Evolutionary conservation across 2,797 vertebrate genomes (phyloP), one percentile per base, ranked within the genome.

Genomic region (Lates japonicus): DNA sequence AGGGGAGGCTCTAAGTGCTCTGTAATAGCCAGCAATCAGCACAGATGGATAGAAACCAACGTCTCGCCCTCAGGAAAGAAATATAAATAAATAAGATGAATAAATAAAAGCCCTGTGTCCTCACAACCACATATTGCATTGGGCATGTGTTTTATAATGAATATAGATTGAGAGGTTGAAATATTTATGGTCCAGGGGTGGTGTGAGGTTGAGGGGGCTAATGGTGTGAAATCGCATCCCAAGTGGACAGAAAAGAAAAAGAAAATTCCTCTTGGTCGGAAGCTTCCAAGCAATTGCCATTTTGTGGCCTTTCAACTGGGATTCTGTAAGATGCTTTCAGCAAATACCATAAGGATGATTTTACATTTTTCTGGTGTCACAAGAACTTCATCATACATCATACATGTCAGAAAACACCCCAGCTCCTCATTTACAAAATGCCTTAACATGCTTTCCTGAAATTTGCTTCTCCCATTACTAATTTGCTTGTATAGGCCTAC

Each of bases 31-130:
- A 85, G 80, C 86, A 94, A 95, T 95, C 94, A 95, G 92, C 91
- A 82, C 78, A 93, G 78, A 93, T 93, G 92, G 93, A 93, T 87
- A 93, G 90, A 92, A 93, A 93, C 92, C 90, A 92, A 93, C 81
- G 76, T 90, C 90, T 90, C 72, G 87, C 93, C 94, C 91, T 86
- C 86, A 95, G 89, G 84, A 94, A 93, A 91, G 86, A 94, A 92
- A 94, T 94, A 95, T 95, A 95, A 95, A 95, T 94, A 95, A 95
- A 95, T 95, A 94, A 96, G 93, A 95, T 90, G 92, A 95, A 95
- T 95, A 95, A 95, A 96, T 96, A 95, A 96, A 95, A 95, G 87
- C 88, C 90, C 70, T 76, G 86, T 94, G 92, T 95, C 91, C 83
- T 88, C 91, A 90, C 90, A 90, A 88, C 94, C 88, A 87, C 92